phyloP scores from a whole-genome alignment of 2,113 vertebrate genomes.

The Andinoacara biseriatus region DNA sequence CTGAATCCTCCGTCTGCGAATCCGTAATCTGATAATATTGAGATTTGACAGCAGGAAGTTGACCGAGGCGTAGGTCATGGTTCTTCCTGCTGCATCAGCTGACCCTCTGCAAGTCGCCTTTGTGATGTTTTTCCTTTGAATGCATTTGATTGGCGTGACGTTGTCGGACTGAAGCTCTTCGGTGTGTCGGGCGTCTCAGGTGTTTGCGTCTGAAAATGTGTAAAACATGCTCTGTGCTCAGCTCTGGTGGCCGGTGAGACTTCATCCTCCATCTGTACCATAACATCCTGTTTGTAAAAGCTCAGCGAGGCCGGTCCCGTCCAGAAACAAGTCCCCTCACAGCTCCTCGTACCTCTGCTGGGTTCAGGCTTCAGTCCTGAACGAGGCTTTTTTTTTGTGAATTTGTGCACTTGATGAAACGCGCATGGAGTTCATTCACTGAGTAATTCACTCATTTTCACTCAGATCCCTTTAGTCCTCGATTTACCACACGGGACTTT shows the following conservation, averaged over 20 bases:
- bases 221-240: conserved; percentile 13
- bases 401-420: not conserved
- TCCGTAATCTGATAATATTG: not conserved
- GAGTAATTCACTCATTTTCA: not conserved
- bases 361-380: not conserved
- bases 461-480: not conserved
- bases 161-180: not conserved
- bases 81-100: not conserved
- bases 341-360: not conserved
- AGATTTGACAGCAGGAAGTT: not conserved
- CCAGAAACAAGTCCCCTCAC: conserved; percentile 19
- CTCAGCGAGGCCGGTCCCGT: conserved; percentile 13
- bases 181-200: not conserved
- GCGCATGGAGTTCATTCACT: not conserved
- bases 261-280: conserved; percentile 53
- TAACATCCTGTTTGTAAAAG: conserved; percentile 37
- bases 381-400: not conserved
- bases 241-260: conserved; percentile 44
- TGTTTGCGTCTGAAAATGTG: conserved; percentile 9
- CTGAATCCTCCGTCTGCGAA: not conserved
- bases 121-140: not conserved
- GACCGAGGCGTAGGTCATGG: not conserved
- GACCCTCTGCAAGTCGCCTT: not conserved
- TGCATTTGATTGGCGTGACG: accelerated
- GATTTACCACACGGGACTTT: not conserved